These are phyloP conservation scores for Alca torda DNA, from an alignment of 2,797 vertebrate species.

Conservation along the genomic window DNA sequence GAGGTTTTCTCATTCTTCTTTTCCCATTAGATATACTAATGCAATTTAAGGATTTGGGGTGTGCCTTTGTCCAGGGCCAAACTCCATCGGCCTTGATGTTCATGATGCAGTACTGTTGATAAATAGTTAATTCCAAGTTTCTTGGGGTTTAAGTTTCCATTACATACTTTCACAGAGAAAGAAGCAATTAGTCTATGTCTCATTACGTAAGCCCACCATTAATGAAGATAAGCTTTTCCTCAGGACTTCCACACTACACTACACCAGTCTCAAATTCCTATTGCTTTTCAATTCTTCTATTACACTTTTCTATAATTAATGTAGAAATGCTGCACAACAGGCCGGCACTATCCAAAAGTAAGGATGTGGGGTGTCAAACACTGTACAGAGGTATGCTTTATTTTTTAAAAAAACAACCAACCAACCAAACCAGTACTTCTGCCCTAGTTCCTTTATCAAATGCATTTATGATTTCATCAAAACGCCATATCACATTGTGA, in stretches of 20 bases:
- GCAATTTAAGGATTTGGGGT: not conserved
- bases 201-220: not conserved
- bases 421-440: not conserved
- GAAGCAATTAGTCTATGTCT: not conserved
- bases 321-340: not conserved
- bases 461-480: not conserved
- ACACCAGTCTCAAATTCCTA: not conserved
- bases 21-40: not conserved
- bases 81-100: not conserved
- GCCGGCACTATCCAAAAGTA: not conserved
- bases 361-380: not conserved
- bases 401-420: not conserved
- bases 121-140: not conserved
- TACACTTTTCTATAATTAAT: not conserved
- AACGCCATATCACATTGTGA: not conserved
- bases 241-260: not conserved
- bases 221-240: not conserved
- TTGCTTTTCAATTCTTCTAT: not conserved
- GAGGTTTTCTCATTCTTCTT: not conserved
- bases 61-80: not conserved
- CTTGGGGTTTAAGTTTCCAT: not conserved
- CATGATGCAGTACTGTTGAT: not conserved
- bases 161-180: not conserved
- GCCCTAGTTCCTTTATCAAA: not conserved
- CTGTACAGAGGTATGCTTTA: not conserved